A percentile compares a stretch with the other conserved stretches of the same genome.
Evolutionary conservation across 2,888 invertebrate genomes (phyloP).

Genomic region (Autographa gamma): DNA sequence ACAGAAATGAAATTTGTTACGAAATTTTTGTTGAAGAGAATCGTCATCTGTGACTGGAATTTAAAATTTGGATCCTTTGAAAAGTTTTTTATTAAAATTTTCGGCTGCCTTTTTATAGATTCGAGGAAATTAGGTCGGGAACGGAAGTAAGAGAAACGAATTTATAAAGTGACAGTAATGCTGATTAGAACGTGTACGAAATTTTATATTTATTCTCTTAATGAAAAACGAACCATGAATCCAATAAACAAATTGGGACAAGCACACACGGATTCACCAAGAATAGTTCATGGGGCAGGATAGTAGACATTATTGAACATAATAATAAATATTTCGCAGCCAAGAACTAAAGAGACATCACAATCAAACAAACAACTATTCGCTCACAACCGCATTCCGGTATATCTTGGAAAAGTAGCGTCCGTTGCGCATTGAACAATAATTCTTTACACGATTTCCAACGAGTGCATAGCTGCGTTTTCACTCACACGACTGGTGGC

Average conservation of each 20-base stretch:
- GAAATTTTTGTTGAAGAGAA: constrained; percentile 26
- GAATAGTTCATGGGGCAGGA: not conserved
- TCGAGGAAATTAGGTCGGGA: not conserved
- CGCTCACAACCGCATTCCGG: constrained; percentile 37
- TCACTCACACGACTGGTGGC: constrained; percentile 70
- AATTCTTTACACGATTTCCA: constrained; percentile 67
- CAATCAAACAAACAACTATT: constrained; percentile 15
- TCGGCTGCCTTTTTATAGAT: not conserved
- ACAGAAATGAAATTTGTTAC: constrained; percentile 26
- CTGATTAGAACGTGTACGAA: not conserved
- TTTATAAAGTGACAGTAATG: not conserved
- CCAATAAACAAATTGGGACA: too few species aligned
- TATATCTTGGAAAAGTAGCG: constrained; percentile 47
- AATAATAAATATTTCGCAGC: not conserved
- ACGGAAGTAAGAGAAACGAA: not conserved
- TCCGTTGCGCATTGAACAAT: constrained; percentile 36
- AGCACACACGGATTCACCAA: not conserved
- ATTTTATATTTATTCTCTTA: not conserved
- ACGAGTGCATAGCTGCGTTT: constrained; percentile 62
- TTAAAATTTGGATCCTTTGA: constrained; percentile 11
- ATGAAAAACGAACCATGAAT: not conserved
- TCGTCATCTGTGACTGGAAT: constrained; percentile 38
- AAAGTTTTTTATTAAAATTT: constrained; percentile 4
- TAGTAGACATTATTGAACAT: not conserved
- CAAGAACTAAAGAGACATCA: constrained; percentile 4